Evolutionary conservation across 2,113 vertebrate species (phyloP).

Genomic region (Syngnathus floridae): DNA sequence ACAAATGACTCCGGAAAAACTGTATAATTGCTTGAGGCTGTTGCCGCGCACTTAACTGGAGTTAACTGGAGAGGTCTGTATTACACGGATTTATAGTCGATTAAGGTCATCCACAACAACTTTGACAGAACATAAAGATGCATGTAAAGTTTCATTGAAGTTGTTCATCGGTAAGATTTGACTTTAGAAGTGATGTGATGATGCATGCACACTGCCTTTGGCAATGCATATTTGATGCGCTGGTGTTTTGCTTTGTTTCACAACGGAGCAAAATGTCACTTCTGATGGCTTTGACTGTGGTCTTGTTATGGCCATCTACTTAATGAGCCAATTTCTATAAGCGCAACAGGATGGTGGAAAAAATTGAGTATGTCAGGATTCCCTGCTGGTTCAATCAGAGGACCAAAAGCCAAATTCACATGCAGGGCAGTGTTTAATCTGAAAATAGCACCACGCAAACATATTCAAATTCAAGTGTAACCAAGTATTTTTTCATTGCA

Average conservation of each 20-base stretch:
- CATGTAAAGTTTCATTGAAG: neutral
- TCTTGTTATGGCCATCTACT: slow-evolving; percentile 29
- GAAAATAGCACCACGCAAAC: too few relatives aligned
- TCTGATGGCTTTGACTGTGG: slow-evolving; percentile 38
- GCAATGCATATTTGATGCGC: slow-evolving; percentile 1
- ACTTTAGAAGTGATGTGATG: slow-evolving; percentile 7
- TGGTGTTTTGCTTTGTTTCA: slow-evolving; percentile 25
- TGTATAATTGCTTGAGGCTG: neutral
- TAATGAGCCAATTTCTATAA: slow-evolving; percentile 23
- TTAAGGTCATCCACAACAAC: slow-evolving; percentile 1
- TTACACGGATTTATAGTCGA: neutral
- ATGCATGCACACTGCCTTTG: slow-evolving; percentile 9
- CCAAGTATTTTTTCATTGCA: too few relatives aligned
- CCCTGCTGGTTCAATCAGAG: too few relatives aligned
- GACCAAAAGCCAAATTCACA: too few relatives aligned
- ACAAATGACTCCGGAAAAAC: too few relatives aligned
- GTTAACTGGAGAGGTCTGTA: neutral
- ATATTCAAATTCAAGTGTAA: too few relatives aligned
- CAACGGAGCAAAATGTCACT: slow-evolving; percentile 44
- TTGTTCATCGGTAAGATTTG: neutral
- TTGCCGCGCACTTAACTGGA: neutral
- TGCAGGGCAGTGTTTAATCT: too few relatives aligned
- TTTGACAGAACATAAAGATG: neutral
- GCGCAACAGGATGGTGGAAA: slow-evolving; percentile 17
- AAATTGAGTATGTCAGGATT: too few relatives aligned